phyloP scores from a whole-genome alignment of 2,113 vertebrate genomes.

The Gorsachius goisagi region DNA sequence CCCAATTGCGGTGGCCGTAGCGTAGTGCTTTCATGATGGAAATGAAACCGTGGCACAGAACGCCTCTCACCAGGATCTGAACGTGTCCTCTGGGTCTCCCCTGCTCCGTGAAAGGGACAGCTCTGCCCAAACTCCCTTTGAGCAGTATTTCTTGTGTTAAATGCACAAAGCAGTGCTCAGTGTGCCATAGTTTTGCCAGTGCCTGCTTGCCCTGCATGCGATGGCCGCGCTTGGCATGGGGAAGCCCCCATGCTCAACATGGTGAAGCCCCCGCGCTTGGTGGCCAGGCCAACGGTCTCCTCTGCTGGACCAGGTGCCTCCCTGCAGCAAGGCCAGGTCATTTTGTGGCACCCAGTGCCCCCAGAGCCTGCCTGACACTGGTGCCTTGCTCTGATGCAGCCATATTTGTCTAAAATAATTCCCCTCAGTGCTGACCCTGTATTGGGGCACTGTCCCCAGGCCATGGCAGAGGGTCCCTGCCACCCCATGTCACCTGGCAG shows the following conservation, averaged over 20 bases:
- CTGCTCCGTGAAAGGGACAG: accelerated
- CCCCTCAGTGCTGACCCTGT: not conserved
- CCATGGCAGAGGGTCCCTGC: not conserved
- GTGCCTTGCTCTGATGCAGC: not conserved
- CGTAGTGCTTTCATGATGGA: accelerated
- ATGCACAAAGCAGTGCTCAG: not conserved
- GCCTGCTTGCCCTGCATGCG: not conserved
- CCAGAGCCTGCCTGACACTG: not conserved
- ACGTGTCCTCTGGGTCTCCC: not conserved
- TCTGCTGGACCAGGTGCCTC: not conserved
- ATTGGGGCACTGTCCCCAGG: not conserved
- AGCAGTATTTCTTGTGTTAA: not conserved
- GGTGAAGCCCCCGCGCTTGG: accelerated
- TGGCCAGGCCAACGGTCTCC: not conserved
- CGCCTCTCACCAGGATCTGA: not conserved
- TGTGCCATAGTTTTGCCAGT: accelerated
- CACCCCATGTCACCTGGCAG: not conserved
- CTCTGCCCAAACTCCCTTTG: not conserved
- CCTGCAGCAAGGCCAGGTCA: not conserved
- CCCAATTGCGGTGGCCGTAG: accelerated
- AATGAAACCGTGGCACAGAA: accelerated
- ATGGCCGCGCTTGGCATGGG: not conserved
- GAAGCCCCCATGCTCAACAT: accelerated
- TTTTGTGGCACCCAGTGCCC: not conserved
- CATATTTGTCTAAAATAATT: not conserved